Conservation (phyloP, 2,113 vertebrate genomes). For the Tauraco erythrolophus region DNA sequence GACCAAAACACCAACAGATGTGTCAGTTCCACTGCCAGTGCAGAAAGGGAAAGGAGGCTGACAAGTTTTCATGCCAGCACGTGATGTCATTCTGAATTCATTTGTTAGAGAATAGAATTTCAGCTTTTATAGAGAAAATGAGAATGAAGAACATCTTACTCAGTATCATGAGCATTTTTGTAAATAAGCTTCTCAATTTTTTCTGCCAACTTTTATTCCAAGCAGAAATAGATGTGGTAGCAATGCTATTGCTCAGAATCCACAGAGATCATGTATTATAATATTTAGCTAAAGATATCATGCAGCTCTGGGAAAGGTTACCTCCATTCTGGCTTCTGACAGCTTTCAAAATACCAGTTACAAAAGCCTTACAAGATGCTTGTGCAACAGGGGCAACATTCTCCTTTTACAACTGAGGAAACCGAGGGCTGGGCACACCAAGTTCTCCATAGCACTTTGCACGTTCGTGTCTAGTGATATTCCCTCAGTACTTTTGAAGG, state of each 20-base stretch:
- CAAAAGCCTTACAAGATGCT: neutral
- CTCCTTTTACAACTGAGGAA: neutral
- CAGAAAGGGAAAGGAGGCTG: neutral
- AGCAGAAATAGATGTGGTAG: neutral
- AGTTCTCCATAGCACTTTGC: fast-evolving
- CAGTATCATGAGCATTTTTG: neutral
- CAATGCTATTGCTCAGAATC: neutral
- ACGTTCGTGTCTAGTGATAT: fast-evolving
- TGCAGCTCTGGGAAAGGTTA: neutral
- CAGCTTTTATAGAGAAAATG: neutral
- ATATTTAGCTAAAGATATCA: neutral
- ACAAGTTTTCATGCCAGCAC: neutral
- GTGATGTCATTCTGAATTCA: neutral
- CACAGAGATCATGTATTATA: neutral
- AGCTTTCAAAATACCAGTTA: neutral
- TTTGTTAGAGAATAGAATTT: slow-evolving; percentile 17
- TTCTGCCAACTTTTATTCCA: neutral
- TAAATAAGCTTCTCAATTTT: neutral
- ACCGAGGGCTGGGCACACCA: neutral
- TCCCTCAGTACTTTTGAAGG: neutral
- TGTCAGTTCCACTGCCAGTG: neutral
- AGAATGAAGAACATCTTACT: neutral
- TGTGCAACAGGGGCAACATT: neutral
- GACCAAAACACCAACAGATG: slow-evolving; percentile 32
- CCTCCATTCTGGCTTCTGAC: neutral